Base-by-base conservation (phyloP, 2,888 invertebrate genomes). In the Agrotis exclamationis region DNA sequence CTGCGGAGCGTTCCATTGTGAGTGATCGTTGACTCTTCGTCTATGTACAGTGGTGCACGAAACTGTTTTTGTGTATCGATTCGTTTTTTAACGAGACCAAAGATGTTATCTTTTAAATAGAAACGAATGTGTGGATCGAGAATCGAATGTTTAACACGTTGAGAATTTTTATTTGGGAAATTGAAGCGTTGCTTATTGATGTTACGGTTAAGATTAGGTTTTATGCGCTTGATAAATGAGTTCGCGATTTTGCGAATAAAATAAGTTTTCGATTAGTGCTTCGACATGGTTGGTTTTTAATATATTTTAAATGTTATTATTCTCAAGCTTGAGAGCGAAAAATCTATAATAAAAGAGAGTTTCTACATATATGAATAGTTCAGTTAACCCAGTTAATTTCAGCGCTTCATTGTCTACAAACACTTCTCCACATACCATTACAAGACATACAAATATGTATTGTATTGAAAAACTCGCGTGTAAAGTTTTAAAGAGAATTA, bases 21-120 rank as follows among this genome's bases (percentile, higher is more conserved):
- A 95, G 92, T 95, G 95, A 95, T 95, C 94, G 94, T 92, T 92
- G 94, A 93, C 92, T 93, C 89, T 89, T 79, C 86, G 86, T 86
- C 86, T 87, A 88, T 83, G 93, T 95, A 95, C 93, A 92, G 89
- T 92, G 87, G 87, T 86, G 87, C 88, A 92, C 93, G 89, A 91
- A 94, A 94, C 90, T 92, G 93, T 91, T 94, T 92, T 92, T 93
- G 90, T 93, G 87, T 89, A 88, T 90, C 87, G 86, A 89, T 87
- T 87, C 86, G 88, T 91, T 92, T 90, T 89, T 87, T 85, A 82
- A 82, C 84, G 86, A 82, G 85, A 82, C 79, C 51, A 63, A 53
- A 85, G 89, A 89, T 89, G 78, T 85, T 89, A 89, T 89, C 89
- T 74, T 83, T 86, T 84, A 88, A 87, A 89, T 88, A 85, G 85